A percentile compares a stretch with the other conserved stretches of the same genome.
Evolutionary conservation across 1,140 invertebrate species (phyloP).

Genomic region (Yoshiicerus persimilis): DNA sequence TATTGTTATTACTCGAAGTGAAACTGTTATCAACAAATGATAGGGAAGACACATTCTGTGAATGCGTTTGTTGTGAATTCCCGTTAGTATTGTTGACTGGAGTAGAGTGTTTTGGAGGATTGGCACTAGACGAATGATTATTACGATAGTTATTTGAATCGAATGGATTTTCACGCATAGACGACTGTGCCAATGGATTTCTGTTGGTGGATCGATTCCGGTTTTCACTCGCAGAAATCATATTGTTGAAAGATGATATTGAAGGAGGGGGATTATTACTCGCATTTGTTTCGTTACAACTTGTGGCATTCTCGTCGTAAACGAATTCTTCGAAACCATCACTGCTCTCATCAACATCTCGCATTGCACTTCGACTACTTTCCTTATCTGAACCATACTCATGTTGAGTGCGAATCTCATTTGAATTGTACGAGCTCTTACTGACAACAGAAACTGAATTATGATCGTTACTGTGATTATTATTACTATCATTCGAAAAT

Average conservation of each 20-base stretch:
- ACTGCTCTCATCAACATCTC: not conserved
- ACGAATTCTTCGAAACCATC: constrained; percentile 27
- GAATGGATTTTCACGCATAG: not conserved
- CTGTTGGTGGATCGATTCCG: constrained; percentile 2
- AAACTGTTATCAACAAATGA: not conserved
- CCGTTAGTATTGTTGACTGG: not conserved
- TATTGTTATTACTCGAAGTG: not conserved
- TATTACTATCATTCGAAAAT: constrained; percentile 10
- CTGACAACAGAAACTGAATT: not conserved
- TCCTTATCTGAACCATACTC: not conserved
- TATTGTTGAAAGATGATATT: constrained; percentile 1
- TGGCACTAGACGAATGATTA: not conserved
- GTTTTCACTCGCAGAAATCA: not conserved
- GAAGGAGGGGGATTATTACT: not conserved
- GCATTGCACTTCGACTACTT: not conserved
- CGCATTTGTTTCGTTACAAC: not conserved
- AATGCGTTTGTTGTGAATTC: not conserved
- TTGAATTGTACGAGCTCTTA: constrained; percentile 11
- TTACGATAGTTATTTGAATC: not conserved
- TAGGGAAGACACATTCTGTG: not conserved
- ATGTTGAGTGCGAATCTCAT: not conserved
- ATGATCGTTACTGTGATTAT: not conserved
- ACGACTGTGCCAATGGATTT: constrained; percentile 5
- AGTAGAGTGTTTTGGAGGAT: not conserved
- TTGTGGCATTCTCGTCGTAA: not conserved